These are phyloP conservation scores for Drosophila gaucha DNA, from an alignment of 2,888 invertebrate genomes.

Conservation along the genomic window DNA sequence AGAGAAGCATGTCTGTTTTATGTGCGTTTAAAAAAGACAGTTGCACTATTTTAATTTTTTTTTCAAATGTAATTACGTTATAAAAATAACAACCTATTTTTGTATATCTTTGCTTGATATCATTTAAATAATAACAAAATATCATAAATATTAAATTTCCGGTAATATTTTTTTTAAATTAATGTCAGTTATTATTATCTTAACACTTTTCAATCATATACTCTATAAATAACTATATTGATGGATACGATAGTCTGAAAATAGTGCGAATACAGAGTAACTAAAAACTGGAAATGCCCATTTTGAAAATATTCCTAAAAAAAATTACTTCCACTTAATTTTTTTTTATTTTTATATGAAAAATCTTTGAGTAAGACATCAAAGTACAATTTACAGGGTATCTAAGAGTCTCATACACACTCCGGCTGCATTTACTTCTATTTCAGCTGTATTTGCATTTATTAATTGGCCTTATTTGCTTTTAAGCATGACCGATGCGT, in stretches of 20 bases:
- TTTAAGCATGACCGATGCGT: conserved; percentile 62
- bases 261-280: too few species aligned
- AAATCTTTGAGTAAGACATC: too few species aligned
- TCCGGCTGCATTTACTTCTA: background rate
- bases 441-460: conserved; percentile 49
- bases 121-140: background rate
- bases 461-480: conserved; percentile 74
- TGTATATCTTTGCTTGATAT: too few species aligned
- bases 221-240: background rate
- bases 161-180: background rate
- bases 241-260: background rate
- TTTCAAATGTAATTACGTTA: background rate
- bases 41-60: background rate
- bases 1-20: background rate
- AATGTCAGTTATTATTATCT: background rate
- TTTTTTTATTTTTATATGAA: background rate
- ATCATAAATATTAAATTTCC: background rate
- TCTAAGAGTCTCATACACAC: background rate
- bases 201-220: background rate
- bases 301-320: too few species aligned
- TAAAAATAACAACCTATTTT: background rate
- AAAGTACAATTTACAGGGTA: background rate
- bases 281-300: too few species aligned
- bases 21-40: too few species aligned
- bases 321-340: background rate